Evolutionary conservation across 2,797 vertebrate species (phyloP).

Genomic region (Taenioides sp.): DNA sequence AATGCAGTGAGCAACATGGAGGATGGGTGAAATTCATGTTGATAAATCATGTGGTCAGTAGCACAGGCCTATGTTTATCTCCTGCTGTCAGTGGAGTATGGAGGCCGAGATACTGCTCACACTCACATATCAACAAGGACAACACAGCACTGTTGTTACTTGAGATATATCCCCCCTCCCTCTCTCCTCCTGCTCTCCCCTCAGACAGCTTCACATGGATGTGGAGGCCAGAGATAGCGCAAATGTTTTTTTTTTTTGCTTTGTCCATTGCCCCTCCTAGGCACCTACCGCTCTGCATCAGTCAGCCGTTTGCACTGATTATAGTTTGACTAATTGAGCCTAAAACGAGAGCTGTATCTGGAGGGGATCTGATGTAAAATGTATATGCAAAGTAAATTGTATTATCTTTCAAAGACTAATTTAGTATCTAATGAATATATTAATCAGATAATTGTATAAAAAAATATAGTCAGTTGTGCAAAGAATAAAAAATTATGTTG

Average conservation of each 20-base stretch:
- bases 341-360: neutral
- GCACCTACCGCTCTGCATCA: conserved; percentile 45
- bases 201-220: conserved; percentile 34
- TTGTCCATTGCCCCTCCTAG: conserved; percentile 15
- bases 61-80: conserved; percentile 75
- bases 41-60: conserved; percentile 79
- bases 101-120: conserved; percentile 67
- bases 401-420: neutral
- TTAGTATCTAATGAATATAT: neutral
- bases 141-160: conserved; percentile 52
- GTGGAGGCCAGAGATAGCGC: conserved; percentile 54
- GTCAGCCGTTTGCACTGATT: conserved; percentile 62
- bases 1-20: conserved; percentile 40
- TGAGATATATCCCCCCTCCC: conserved; percentile 55
- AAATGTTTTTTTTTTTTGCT: conserved; percentile 31
- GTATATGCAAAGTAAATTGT: neutral
- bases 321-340: conserved; percentile 56
- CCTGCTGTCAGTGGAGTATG: conserved; percentile 74
- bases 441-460: neutral
- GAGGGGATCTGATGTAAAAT: neutral
- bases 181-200: neutral
- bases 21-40: conserved; percentile 68
- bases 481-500: too few species aligned
- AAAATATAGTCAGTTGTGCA: too few species aligned
- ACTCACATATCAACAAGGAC: conserved; percentile 46